Base-by-base conservation (phyloP, 2,797 vertebrate species). In the Antrozous pallidus region DNA sequence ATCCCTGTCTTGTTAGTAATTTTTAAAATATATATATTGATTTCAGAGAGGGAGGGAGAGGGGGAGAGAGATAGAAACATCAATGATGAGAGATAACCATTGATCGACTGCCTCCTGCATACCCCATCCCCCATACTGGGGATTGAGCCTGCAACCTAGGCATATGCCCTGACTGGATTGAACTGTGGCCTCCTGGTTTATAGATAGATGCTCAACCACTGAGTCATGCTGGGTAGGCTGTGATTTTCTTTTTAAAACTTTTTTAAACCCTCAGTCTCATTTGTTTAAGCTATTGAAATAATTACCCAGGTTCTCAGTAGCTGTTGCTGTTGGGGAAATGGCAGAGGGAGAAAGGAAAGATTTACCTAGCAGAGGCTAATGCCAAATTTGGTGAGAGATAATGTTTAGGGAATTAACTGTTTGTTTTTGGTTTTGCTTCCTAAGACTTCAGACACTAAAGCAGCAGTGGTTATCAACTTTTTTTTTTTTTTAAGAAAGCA, bases 281-380 rank as follows among this genome's bases (percentile, higher is more conserved):
- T 79, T 71, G 42, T 38, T 70, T 85, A 91, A 91, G 10, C 69
- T 90, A 8, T 70, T 93, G 28, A 79, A 95, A 94, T 54, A 87
- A 80, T 71, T 38, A 17, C 17, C 86, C 28, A 61, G 16, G 12
- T 82, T 85, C 85, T 90, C 33, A 17, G 0, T 87, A 95, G 45
- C 49, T 74, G 6, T 73, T 14, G n/a, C n/a, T 42, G 17, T 28
- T 80, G 28, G 36, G 28, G 51, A 85, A 85, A 45, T 92, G n/a
- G n/a, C n/a, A 88, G 56, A 92, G 28, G 24, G 36, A 83, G n/a
- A 94, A 94, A 84, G 54, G 81, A 92, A 65, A n/a, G 61, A 61
- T 74, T 91, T 84, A 87, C 65, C 73, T 94, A 70, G 28, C 47
- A 70, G 40, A 69, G 49, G 45, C 51, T 79, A 24, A 12, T 89